These are phyloP conservation scores for Andrena camellia DNA, from an alignment of 2,888 invertebrate genomes.

Conservation along the genomic window DNA sequence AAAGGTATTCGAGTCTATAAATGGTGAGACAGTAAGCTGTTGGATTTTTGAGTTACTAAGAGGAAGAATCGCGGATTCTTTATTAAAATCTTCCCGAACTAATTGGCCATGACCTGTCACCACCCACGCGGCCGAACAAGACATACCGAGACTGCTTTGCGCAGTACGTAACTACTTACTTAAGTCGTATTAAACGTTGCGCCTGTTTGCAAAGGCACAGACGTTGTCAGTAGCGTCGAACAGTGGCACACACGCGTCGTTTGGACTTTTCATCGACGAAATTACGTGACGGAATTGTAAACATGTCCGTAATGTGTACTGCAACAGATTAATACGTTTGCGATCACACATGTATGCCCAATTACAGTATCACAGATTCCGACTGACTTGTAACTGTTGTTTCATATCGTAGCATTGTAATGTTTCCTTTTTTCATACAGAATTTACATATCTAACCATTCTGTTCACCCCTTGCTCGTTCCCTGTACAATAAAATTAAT, in stretches of 20 bases:
- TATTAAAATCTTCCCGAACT: constrained; percentile 45
- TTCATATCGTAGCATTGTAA: neutral
- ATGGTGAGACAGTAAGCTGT: constrained; percentile 9
- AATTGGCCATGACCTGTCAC: constrained; percentile 69
- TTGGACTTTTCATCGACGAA: constrained; percentile 21
- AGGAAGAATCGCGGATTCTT: constrained; percentile 27
- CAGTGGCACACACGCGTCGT: neutral
- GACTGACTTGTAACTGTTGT: too few relatives aligned
- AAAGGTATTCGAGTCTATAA: constrained; percentile 14
- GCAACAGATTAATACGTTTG: neutral
- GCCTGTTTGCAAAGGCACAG: constrained; percentile 54
- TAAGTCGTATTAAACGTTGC: constrained; percentile 56
- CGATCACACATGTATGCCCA: neutral
- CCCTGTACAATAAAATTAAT: too few relatives aligned
- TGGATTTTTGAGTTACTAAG: constrained; percentile 13
- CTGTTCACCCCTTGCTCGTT: too few relatives aligned
- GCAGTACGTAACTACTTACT: constrained; percentile 52
- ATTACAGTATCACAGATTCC: too few relatives aligned
- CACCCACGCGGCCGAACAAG: constrained; percentile 56
- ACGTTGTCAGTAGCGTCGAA: constrained; percentile 22
- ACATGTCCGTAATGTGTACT: neutral
- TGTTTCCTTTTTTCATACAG: neutral
- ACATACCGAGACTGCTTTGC: constrained; percentile 55
- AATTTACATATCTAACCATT: too few relatives aligned
- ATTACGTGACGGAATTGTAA: neutral